These are phyloP conservation scores for Trachops cirrhosus DNA, from an alignment of 2,797 vertebrate genomes.

Conservation along the genomic window DNA sequence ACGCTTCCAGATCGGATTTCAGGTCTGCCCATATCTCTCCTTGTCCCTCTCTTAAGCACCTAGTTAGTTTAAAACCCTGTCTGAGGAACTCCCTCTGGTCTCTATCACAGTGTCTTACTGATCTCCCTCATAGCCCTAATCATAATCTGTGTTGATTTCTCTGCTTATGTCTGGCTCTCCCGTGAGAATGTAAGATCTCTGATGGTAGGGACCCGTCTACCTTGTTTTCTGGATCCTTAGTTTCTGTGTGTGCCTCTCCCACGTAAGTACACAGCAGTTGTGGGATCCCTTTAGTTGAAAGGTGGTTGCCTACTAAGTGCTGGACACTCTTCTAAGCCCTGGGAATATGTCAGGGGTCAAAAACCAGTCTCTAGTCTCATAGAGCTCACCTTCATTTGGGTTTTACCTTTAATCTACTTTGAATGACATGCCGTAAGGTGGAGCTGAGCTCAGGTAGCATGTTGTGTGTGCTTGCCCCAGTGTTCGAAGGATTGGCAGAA, in stretches of 20 bases:
- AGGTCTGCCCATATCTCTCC: background rate
- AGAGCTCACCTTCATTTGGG: background rate
- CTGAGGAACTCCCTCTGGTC: background rate
- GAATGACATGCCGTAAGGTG: accelerated
- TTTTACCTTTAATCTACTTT: background rate
- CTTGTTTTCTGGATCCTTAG: background rate
- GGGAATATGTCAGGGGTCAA: background rate
- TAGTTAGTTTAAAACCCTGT: background rate
- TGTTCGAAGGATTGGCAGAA: background rate
- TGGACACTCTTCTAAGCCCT: background rate
- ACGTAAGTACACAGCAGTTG: background rate
- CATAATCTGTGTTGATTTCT: background rate
- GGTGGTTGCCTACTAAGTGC: background rate
- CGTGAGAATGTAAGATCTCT: background rate
- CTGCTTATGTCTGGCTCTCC: background rate
- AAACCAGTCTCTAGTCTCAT: background rate
- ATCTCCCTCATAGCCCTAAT: background rate
- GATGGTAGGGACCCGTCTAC: background rate
- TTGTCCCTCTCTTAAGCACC: no score
- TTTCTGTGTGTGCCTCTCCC: background rate
- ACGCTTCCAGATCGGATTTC: background rate
- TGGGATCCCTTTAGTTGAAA: background rate
- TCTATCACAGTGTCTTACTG: background rate
- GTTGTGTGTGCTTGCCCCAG: background rate
- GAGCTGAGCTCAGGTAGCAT: background rate